Evolutionary conservation across 64 coral and sea anemone genomes (phyloP), one percentile per base, ranked within the genome.

Genomic region (Orbicella faveolata): DNA sequence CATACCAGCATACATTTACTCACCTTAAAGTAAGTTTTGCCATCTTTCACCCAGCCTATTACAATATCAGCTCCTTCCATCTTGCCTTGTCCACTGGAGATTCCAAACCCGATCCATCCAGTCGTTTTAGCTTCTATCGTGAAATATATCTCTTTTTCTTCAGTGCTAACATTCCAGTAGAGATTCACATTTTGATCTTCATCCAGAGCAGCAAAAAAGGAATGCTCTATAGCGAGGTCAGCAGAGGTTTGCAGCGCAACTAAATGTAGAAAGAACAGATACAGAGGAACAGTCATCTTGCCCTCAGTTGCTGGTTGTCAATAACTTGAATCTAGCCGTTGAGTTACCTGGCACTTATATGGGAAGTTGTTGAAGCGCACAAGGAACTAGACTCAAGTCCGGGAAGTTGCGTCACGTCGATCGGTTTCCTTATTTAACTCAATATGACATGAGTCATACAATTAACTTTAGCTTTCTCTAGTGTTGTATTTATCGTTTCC

Each of bases 81-180:
- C 74, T 55, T 83, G 1, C 89, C 89, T 39, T 74, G 78, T 12
- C 20, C 76, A 33, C 34, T 23, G 33, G 89, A 83, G 70, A 90
- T 69, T n/a, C 89, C 89, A 11, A 90, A 34, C 12, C 89, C 89
- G 36, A 90, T 70, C 89, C 89, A 90, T 53, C 89, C 89, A 54
- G 26, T 83, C 25, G 89, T 90, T 69, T 90, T 23, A 34, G 79
- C 89, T 73, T 90, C 89, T 44, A 90, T 79, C 59, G 67, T 78
- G 68, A 90, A 83, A 74, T 15, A 35, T 52, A 90, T 65, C 19
- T 62, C 36, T 23, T 72, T 70, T 2, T 74, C 16, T 7, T 51
- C 25, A 23, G 61, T 83, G 48, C 70, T 67, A 26, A 90, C 39
- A 36, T 52, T 83, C 89, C 89, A 90, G 48, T 74, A 90, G 0